Evolutionary conservation across 1,140 invertebrate species (phyloP).

Genomic region (Drosophila arawakana): DNA sequence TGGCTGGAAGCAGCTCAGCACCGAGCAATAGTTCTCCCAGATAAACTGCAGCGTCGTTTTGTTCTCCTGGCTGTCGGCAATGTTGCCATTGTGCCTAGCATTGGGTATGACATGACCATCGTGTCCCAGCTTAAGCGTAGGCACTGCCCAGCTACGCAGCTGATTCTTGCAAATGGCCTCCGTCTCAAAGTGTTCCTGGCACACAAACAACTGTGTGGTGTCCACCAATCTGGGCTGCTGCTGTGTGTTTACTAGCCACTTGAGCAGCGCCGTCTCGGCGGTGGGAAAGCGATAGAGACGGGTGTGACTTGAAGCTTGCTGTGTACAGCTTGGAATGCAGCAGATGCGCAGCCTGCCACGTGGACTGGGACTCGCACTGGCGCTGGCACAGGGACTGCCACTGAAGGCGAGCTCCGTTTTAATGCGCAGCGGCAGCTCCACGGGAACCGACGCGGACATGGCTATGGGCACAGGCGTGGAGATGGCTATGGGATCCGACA

Average conservation of each 20-base stretch:
- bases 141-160: constrained; percentile 67
- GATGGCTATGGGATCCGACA: too few relatives aligned
- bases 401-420: constrained; percentile 48
- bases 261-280: constrained; percentile 46
- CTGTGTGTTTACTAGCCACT: constrained; percentile 69
- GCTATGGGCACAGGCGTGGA: not conserved
- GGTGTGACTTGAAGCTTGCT: constrained; percentile 40
- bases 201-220: constrained; percentile 54
- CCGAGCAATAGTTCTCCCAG: constrained; percentile 66
- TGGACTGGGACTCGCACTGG: constrained; percentile 62
- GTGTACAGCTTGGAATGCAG: constrained; percentile 58
- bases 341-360: constrained; percentile 58
- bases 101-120: constrained; percentile 60
- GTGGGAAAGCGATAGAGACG: constrained; percentile 66
- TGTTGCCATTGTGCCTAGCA: constrained; percentile 66
- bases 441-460: constrained; percentile 4
- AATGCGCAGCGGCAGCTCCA: constrained; percentile 37
- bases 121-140: constrained; percentile 72
- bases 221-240: constrained; percentile 63
- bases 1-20: constrained; percentile 64
- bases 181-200: constrained; percentile 68
- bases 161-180: constrained; percentile 72
- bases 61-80: constrained; percentile 49
- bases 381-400: constrained; percentile 43
- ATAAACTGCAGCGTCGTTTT: constrained; percentile 58